Evolutionary conservation across 2,797 vertebrate genomes (phyloP), one percentile per base, ranked within the genome.

Genomic region (Acomys russatus): DNA sequence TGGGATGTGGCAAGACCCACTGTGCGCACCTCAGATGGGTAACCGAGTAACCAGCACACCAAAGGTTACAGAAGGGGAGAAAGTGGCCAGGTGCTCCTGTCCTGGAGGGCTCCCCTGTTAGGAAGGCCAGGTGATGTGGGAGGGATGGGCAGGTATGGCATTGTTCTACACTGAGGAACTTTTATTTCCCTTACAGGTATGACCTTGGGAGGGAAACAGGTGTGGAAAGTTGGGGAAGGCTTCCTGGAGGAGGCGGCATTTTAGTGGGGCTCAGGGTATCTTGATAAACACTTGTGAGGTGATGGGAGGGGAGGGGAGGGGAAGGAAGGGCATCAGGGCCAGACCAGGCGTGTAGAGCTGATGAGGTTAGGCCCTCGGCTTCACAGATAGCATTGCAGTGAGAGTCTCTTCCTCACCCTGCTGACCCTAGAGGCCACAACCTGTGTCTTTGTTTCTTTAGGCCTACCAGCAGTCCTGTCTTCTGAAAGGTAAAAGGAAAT

Each of bases 401-500:
- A 61, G 44, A 9, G 3, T 22, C 33, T 49, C 18, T 22, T 5
- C 22, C 22, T 59, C 17, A 9, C 38, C 30, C 25, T 20, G 23
- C 30, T 61, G 77, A 90, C 6, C 15, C 68, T 1, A 0, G 14
- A 54, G 54, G 20, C 18, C 20, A 3, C 10, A 28, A 35, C 35
- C 25, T 33, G 49, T 23, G 30, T 73, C 35, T 68, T 91, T 82
- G 77, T 44, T 80, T 71, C 79, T 97, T 94, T 92, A 98, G 98
- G 68, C 86, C 59, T 97, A 98, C 9, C 66, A 98, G 92, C 98
- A 97, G 88, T 95, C 98, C 79, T 98, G 97, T 89, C 89, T 96
- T 74, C 93, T 91, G 44, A 98, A 70, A 56, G 99, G 99, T 98
- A 99, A 99, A 97, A 98, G 99, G 98, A 99, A 99, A 96, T 99